Conservation (phyloP, 92 coral and sea anemone genomes). For the Parazoanthus darwini region DNA sequence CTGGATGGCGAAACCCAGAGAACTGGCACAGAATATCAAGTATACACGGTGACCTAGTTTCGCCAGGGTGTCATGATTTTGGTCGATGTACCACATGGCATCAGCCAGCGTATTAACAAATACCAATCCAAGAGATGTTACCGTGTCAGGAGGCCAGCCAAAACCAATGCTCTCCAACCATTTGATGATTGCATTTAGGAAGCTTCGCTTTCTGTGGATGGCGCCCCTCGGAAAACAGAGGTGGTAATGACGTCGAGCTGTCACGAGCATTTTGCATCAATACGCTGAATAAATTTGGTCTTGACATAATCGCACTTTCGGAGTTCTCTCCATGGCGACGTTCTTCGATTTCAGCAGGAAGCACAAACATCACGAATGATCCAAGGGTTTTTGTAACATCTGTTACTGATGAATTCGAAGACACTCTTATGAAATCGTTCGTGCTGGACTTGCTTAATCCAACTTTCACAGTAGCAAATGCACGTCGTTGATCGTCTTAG, state of each 20-base stretch:
- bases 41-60: slow-evolving; percentile 28
- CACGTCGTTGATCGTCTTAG: no score
- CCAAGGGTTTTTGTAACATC: no score
- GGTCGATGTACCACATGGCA: slow-evolving; percentile 56
- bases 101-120: slow-evolving; percentile 55
- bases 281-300: slow-evolving; percentile 30
- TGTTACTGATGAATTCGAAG: no score
- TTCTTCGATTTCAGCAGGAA: slow-evolving; percentile 6
- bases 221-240: slow-evolving; percentile 43
- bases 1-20: slow-evolving; percentile 43
- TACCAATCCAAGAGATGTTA: slow-evolving; percentile 14
- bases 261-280: slow-evolving; percentile 39
- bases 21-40: slow-evolving; percentile 34
- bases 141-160: slow-evolving; percentile 49
- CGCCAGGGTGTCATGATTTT: slow-evolving; percentile 41
- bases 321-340: slow-evolving; percentile 2
- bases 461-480: no score
- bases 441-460: no score
- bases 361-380: no score
- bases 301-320: neutral
- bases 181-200: slow-evolving; percentile 42
- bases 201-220: slow-evolving; percentile 45
- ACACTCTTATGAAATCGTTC: no score
- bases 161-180: slow-evolving; percentile 44
- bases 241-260: slow-evolving; percentile 46